Evolutionary conservation across 2,888 invertebrate genomes (phyloP).

Genomic region (Resseliella maxima): DNA sequence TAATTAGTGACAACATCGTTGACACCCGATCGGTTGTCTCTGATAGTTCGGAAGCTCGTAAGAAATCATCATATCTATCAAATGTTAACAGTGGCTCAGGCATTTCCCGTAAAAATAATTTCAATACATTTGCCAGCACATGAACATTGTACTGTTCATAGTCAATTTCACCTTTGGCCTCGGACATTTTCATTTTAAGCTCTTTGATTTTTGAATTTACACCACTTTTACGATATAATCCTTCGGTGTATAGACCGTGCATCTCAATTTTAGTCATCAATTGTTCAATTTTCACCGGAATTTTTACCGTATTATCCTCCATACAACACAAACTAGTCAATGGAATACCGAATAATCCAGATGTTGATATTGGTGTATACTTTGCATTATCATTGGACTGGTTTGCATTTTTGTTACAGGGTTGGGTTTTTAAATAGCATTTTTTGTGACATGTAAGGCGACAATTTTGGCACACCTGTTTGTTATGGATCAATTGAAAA

Average conservation of each 20-base stretch:
- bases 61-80: constrained; percentile 94
- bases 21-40: constrained; percentile 85
- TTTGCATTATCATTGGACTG: constrained; percentile 59
- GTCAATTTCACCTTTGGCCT: constrained; percentile 73
- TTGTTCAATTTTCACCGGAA: constrained; percentile 89
- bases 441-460: constrained; percentile 95
- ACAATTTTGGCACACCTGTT: constrained; percentile 78
- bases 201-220: constrained; percentile 86
- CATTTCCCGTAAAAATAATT: constrained; percentile 90
- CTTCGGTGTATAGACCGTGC: constrained; percentile 91
- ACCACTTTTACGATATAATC: constrained; percentile 92
- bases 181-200: constrained; percentile 80
- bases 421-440: constrained; percentile 81
- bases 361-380: constrained; percentile 60
- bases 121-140: constrained; percentile 89
- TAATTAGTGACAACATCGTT: constrained; percentile 86
- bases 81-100: constrained; percentile 93
- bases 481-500: constrained; percentile 57
- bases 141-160: constrained; percentile 88
- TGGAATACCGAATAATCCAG: constrained; percentile 82
- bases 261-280: constrained; percentile 91
- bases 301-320: constrained; percentile 71
- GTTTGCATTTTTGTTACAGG: constrained; percentile 80
- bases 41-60: constrained; percentile 86
- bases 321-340: constrained; percentile 78